A percentile compares a stretch with the other conserved stretches of the same genome.
Conservation (phyloP, 2,888 invertebrate species). For the Embidobia sp. region DNA sequence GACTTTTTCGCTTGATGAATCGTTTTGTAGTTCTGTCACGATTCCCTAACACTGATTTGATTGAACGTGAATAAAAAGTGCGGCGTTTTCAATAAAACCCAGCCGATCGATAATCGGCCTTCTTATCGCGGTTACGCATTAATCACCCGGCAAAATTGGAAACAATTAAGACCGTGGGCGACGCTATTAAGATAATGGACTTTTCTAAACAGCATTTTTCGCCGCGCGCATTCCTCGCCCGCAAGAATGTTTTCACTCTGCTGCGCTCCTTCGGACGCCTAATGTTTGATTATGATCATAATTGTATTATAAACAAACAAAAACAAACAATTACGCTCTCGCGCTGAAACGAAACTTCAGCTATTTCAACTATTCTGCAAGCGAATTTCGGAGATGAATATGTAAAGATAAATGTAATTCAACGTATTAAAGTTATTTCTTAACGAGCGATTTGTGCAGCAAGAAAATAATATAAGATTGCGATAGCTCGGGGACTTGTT, state of each 20-base stretch:
- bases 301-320: conserved; percentile 1
- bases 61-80: conserved; percentile 26
- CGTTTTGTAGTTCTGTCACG: conserved; percentile 37
- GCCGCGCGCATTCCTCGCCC: conserved; percentile 1
- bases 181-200: conserved; percentile 45
- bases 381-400: too few species aligned
- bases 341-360: neutral
- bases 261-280: neutral
- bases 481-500: too few species aligned
- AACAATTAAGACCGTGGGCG: conserved; percentile 40
- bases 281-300: conserved; percentile 10
- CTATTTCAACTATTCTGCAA: neutral
- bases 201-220: conserved; percentile 39
- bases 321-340: conserved; percentile 5
- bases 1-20: conserved; percentile 10
- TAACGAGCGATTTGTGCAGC: too few species aligned
- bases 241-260: conserved; percentile 42
- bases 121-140: conserved; percentile 34
- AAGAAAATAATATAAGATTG: too few species aligned
- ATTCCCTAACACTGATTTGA: conserved; percentile 39
- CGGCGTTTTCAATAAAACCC: conserved; percentile 26
- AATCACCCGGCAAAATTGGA: conserved; percentile 45
- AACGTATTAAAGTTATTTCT: too few species aligned
- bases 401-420: too few species aligned
- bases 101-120: conserved; percentile 44